Evolutionary conservation across 2,888 invertebrate species (phyloP).

Genomic region (Apamea anceps): DNA sequence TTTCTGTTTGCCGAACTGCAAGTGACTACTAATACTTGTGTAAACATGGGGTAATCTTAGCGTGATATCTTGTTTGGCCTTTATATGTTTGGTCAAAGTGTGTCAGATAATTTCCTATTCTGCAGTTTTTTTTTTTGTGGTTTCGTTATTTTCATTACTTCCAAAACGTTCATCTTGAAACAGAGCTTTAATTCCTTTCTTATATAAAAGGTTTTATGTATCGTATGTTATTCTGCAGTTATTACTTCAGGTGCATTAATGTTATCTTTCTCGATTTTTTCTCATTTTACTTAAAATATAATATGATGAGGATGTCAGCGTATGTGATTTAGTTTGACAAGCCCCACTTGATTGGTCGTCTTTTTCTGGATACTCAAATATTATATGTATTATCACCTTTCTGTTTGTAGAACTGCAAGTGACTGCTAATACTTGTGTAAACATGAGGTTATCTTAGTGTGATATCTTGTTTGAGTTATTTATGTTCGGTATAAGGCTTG

Average conservation of each 20-base stretch:
- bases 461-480: constrained; percentile 56
- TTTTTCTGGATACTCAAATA: background rate
- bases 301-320: background rate
- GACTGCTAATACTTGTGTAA: constrained; percentile 23
- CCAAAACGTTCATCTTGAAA: background rate
- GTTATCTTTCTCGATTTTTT: no score
- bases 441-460: constrained; percentile 47
- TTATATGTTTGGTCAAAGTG: constrained; percentile 47
- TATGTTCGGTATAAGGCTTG: background rate
- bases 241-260: background rate
- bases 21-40: constrained; percentile 58
- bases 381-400: constrained; percentile 7
- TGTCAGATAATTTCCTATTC: background rate
- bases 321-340: background rate
- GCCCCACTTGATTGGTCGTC: background rate
- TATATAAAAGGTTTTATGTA: background rate
- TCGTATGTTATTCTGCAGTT: background rate
- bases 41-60: constrained; percentile 59
- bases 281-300: no score
- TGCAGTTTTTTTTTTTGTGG: background rate
- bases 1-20: constrained; percentile 54
- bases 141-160: background rate
- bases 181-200: background rate
- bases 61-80: constrained; percentile 61
- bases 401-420: constrained; percentile 20